A percentile compares a stretch with the other conserved stretches of the same genome.
phyloP scores from a whole-genome alignment of 2,113 vertebrate species.

The Oreochromis tanganicae region DNA sequence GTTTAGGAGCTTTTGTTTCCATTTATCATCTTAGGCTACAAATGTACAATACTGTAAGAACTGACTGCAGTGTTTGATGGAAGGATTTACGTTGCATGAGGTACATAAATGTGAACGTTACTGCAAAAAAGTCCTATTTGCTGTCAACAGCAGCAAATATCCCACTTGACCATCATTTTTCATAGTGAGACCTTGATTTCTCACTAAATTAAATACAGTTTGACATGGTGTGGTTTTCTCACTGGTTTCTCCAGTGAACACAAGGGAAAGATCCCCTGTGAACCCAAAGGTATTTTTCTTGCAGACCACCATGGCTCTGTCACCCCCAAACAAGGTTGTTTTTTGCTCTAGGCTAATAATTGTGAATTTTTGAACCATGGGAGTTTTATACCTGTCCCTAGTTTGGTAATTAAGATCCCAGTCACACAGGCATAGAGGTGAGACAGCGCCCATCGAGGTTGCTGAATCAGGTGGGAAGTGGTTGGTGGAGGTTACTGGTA shows the following conservation, averaged over 20 bases:
- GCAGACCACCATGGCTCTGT: neutral
- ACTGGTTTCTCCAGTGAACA: neutral
- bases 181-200: neutral
- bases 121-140: neutral
- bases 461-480: neutral
- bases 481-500: neutral
- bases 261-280: fast-evolving
- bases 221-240: neutral
- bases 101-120: neutral
- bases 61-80: neutral
- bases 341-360: neutral
- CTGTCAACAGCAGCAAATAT: neutral
- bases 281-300: neutral
- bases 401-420: neutral
- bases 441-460: neutral
- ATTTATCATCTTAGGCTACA: neutral
- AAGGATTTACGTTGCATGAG: neutral
- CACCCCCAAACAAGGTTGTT: neutral
- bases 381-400: neutral
- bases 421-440: neutral
- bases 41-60: fast-evolving
- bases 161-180: neutral
- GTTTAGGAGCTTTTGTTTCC: neutral
- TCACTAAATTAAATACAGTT: neutral
- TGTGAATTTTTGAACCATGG: neutral